phyloP scores from a whole-genome alignment of 2,113 vertebrate species.

The Paracanthobrama guichenoti region DNA sequence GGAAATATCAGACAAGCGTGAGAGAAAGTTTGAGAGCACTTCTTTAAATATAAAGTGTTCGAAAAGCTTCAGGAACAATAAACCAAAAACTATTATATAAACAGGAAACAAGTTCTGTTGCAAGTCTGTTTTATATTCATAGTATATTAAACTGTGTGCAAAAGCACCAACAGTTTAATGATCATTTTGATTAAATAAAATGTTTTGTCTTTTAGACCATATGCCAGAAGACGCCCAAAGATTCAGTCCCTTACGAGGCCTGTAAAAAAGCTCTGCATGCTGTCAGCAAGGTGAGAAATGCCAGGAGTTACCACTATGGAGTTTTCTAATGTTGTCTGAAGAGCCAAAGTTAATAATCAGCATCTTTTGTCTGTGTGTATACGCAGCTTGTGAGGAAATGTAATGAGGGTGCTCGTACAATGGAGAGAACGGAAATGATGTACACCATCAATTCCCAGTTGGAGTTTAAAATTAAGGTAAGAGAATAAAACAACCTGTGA shows the following conservation, averaged over 20 bases:
- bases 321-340: background rate
- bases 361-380: conserved; percentile 32
- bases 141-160: background rate
- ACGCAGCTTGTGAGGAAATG: conserved; percentile 90
- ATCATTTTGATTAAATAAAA: background rate
- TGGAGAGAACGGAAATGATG: conserved; percentile 99
- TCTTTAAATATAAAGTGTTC: conserved; percentile 15
- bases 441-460: conserved; percentile 96
- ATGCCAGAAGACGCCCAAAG: conserved; percentile 93
- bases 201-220: conserved; percentile 83
- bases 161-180: conserved; percentile 5
- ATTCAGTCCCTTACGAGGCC: conserved; percentile 80
- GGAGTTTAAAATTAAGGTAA: conserved; percentile 98
- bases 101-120: background rate
- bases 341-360: background rate
- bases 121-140: background rate
- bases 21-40: conserved; percentile 6
- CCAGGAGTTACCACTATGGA: background rate
- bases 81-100: background rate
- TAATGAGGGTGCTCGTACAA: conserved; percentile 94
- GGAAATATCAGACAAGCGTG: background rate
- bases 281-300: conserved; percentile 87
- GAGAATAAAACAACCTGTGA: background rate
- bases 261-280: conserved; percentile 89
- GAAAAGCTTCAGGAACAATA: background rate